phyloP scores from a whole-genome alignment of 2,113 vertebrate genomes.

The Odobenus rosmarus region DNA sequence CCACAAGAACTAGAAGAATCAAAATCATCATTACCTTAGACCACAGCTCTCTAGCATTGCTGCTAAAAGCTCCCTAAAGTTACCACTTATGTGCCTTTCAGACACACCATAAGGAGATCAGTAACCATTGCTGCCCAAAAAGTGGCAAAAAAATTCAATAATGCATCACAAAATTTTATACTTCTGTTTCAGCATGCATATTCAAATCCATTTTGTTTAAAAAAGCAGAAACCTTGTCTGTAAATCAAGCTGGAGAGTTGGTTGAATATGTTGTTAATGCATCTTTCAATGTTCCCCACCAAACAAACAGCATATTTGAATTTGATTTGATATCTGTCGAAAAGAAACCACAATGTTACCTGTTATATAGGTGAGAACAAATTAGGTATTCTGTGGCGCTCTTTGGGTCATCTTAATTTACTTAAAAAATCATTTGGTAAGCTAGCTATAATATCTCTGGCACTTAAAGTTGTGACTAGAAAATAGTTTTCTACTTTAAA shows the following conservation, averaged over 20 bases:
- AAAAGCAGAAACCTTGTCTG: neutral
- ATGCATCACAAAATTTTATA: neutral
- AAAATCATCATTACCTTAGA: neutral
- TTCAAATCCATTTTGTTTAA: conserved; percentile 35
- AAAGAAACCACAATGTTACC: conserved; percentile 20
- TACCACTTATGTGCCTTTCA: neutral
- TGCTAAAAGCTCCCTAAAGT: neutral
- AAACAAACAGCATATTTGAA: conserved; percentile 13
- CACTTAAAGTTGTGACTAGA: conserved; percentile 72
- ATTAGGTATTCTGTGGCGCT: conserved; percentile 55
- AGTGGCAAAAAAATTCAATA: neutral
- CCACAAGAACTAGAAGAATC: neutral
- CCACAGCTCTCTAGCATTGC: neutral
- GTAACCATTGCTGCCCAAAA: neutral
- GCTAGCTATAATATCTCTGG: conserved; percentile 56
- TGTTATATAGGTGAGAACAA: conserved; percentile 23
- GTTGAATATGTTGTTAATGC: neutral
- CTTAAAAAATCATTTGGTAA: conserved; percentile 63
- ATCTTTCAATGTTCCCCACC: neutral
- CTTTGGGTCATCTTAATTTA: conserved; percentile 46
- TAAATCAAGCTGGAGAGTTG: conserved; percentile 27
- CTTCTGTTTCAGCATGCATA: neutral
- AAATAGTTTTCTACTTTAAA: conserved; percentile 80
- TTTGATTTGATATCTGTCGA: conserved; percentile 11
- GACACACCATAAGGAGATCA: neutral